phyloP scores from a whole-genome alignment of 2,113 vertebrate genomes.

The Dasypus novemcinctus region DNA sequence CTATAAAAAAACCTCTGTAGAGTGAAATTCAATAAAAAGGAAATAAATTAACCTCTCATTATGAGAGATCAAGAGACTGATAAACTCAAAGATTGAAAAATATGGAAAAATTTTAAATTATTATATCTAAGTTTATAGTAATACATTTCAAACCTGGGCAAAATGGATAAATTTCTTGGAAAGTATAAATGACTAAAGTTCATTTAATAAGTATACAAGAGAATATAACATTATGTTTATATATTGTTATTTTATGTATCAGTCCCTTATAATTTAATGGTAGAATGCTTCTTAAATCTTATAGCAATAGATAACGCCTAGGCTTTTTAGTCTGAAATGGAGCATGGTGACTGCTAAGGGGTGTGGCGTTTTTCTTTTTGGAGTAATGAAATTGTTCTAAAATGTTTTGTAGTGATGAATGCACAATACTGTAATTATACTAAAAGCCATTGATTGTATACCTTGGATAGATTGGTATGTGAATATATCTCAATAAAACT shows the following conservation, averaged over 20 bases:
- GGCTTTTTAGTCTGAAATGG: not conserved
- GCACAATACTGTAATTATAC: too few relatives aligned
- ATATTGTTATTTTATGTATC: not conserved
- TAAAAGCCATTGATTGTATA: too few relatives aligned
- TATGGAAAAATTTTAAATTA: not conserved
- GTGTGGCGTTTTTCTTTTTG: too few relatives aligned
- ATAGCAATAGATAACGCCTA: not conserved
- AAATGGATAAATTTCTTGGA: not conserved
- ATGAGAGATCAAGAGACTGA: not conserved
- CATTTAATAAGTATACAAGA: not conserved
- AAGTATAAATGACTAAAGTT: not conserved
- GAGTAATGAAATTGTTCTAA: too few relatives aligned
- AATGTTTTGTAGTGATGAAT: too few relatives aligned
- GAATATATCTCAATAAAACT: too few relatives aligned
- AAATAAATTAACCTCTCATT: not conserved
- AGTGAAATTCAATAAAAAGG: not conserved
- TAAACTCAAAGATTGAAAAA: not conserved
- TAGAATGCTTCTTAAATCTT: slow-evolving; percentile 24
- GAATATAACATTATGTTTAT: not conserved
- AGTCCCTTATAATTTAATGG: not conserved
- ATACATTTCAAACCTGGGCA: slow-evolving; percentile 24
- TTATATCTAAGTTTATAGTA: not conserved
- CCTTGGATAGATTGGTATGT: too few relatives aligned
- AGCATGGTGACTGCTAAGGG: not conserved
- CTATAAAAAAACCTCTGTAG: not conserved